Evolutionary conservation across 2,888 invertebrate species (phyloP).

Genomic region (Drosophila buzzatii): DNA sequence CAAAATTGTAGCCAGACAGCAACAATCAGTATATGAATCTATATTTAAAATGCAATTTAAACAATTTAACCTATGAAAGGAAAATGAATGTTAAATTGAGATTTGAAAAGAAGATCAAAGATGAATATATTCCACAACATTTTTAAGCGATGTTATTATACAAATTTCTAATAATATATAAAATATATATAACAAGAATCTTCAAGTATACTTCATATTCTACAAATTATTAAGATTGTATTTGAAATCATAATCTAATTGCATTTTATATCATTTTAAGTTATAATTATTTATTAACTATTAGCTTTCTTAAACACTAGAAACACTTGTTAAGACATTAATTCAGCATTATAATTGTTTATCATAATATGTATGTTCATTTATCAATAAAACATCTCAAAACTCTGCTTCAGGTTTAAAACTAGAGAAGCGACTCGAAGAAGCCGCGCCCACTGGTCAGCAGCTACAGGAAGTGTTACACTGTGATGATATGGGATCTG

Average conservation of each 20-base stretch:
- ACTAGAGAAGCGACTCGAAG: slow-evolving; percentile 89
- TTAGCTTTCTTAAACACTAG: not conserved
- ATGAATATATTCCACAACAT: no score
- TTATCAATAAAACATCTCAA: not conserved
- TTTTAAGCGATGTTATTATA: not conserved
- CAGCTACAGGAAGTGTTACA: slow-evolving; percentile 87
- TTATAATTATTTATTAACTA: no score
- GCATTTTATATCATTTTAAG: no score
- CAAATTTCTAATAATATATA: not conserved
- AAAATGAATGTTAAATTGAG: no score
- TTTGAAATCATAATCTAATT: no score
- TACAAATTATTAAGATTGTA: not conserved
- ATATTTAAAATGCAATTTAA: not conserved
- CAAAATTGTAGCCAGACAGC: not conserved
- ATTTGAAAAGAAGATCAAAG: no score
- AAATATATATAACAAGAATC: not conserved
- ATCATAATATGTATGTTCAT: no score
- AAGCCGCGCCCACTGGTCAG: slow-evolving; percentile 90
- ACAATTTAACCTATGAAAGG: no score
- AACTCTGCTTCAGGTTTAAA: slow-evolving; percentile 81
- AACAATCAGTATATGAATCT: not conserved
- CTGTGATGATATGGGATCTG: slow-evolving; percentile 87
- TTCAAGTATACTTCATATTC: not conserved
- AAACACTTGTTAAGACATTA: not conserved
- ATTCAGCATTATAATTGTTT: not conserved